These are phyloP conservation scores for Aleiodes alternator DNA, from an alignment of 2,888 invertebrate genomes.

Conservation along the genomic window DNA sequence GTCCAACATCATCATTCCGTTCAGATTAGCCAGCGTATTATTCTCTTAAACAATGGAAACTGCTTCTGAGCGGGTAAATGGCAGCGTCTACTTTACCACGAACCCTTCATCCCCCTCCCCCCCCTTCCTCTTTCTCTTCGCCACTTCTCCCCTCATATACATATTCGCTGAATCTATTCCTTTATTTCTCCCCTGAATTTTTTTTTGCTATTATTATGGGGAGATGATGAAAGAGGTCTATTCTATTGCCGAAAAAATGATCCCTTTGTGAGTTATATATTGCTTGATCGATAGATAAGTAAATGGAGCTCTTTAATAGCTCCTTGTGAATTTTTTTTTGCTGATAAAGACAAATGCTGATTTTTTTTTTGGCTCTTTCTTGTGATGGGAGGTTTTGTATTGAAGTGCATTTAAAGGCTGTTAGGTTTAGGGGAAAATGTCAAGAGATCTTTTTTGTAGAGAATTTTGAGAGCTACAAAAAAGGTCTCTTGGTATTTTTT, in stretches of 20 bases:
- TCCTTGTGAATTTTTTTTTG: constrained; percentile 5
- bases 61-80: constrained; percentile 74
- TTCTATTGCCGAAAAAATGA: constrained; percentile 36
- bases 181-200: constrained; percentile 3
- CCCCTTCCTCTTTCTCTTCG: constrained; percentile 43
- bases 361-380: constrained; percentile 14
- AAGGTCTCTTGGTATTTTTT: no score
- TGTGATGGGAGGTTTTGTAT: no score
- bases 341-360: constrained; percentile 7
- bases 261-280: constrained; percentile 34
- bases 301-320: constrained; percentile 16
- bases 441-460: no score
- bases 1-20: constrained; percentile 72
- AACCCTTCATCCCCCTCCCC: constrained; percentile 47
- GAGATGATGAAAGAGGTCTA: constrained; percentile 11
- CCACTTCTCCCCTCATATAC: constrained; percentile 20
- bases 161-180: constrained; percentile 32
- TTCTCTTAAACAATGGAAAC: constrained; percentile 74
- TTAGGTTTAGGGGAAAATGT: no score
- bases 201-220: background rate
- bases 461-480: no score
- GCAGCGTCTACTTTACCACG: constrained; percentile 66
- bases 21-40: constrained; percentile 74
- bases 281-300: constrained; percentile 42
- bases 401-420: no score